These are phyloP conservation scores for Melanotaenia duboulayi DNA, from an alignment of 2,113 vertebrate species.

Conservation along the genomic window DNA sequence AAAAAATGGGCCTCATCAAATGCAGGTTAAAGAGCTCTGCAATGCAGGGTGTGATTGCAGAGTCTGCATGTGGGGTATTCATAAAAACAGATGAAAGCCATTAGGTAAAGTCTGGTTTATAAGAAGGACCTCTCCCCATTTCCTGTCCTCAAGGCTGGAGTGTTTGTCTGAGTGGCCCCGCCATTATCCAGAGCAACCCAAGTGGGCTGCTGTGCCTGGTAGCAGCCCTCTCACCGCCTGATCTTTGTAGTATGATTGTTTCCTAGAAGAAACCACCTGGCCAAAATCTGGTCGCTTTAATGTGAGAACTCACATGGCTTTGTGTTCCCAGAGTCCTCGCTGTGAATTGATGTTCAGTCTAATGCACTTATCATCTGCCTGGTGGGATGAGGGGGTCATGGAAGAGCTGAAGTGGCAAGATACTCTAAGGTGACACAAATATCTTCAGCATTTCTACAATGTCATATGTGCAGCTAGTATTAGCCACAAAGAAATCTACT, in stretches of 20 bases:
- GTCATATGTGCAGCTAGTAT: not conserved
- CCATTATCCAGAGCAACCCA: conserved; percentile 64
- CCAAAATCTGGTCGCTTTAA: conserved; percentile 51
- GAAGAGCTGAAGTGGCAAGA: conserved; percentile 7
- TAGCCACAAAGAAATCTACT: conserved; percentile 9
- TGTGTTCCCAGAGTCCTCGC: conserved; percentile 61
- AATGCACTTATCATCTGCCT: conserved; percentile 9
- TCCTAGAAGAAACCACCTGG: conserved; percentile 61
- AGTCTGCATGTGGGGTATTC: conserved; percentile 58
- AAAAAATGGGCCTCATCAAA: not conserved
- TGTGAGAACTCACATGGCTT: conserved; percentile 64
- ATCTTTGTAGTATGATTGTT: conserved; percentile 36
- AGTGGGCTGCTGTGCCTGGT: conserved; percentile 52
- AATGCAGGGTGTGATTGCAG: conserved; percentile 14
- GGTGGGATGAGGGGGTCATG: not conserved
- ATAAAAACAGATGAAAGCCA: conserved; percentile 68
- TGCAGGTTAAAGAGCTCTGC: conserved; percentile 36
- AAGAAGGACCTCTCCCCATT: conserved; percentile 49
- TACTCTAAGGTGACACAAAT: conserved; percentile 16
- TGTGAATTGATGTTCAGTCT: conserved; percentile 26
- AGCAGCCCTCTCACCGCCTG: conserved; percentile 33
- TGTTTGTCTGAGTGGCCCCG: conserved; percentile 62
- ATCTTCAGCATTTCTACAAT: not conserved
- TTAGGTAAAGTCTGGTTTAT: conserved; percentile 48
- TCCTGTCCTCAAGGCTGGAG: conserved; percentile 69